A percentile compares a stretch with the other conserved stretches of the same genome.
Evolutionary conservation across 2,888 invertebrate species (phyloP).

Genomic region (Lithophane ornitopus): DNA sequence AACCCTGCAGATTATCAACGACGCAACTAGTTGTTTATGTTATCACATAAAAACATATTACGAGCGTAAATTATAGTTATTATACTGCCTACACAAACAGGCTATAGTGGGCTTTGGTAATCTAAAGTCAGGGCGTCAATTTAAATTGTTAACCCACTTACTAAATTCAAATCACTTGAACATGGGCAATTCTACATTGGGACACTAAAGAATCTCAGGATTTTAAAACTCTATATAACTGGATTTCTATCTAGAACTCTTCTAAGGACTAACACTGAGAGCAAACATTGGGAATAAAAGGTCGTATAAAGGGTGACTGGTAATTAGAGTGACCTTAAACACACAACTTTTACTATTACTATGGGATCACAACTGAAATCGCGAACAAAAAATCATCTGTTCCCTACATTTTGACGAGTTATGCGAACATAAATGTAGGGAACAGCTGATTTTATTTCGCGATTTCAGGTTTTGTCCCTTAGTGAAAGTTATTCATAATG

Average conservation of each 20-base stretch:
- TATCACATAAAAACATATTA: conserved; percentile 27
- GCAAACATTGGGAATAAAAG: background rate
- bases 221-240: too few species aligned
- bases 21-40: conserved; percentile 30
- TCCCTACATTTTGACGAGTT: too few species aligned
- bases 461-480: too few species aligned
- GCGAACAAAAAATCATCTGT: too few species aligned
- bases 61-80: conserved; percentile 18
- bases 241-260: background rate
- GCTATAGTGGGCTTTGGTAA: conserved; percentile 2
- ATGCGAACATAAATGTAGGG: too few species aligned
- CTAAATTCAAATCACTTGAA: background rate
- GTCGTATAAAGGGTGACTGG: background rate
- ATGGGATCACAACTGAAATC: too few species aligned
- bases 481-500: too few species aligned
- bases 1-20: conserved; percentile 24
- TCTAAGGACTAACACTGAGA: background rate
- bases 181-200: background rate
- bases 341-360: too few species aligned
- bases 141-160: conserved; percentile 3
- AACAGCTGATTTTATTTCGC: too few species aligned
- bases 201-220: background rate
- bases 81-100: conserved; percentile 12
- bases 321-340: too few species aligned
- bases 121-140: background rate